A percentile compares a stretch with the other conserved stretches of the same genome.
Evolutionary conservation across 2,113 vertebrate genomes (phyloP).

Genomic region (Rhinopomastus cyanomelas): DNA sequence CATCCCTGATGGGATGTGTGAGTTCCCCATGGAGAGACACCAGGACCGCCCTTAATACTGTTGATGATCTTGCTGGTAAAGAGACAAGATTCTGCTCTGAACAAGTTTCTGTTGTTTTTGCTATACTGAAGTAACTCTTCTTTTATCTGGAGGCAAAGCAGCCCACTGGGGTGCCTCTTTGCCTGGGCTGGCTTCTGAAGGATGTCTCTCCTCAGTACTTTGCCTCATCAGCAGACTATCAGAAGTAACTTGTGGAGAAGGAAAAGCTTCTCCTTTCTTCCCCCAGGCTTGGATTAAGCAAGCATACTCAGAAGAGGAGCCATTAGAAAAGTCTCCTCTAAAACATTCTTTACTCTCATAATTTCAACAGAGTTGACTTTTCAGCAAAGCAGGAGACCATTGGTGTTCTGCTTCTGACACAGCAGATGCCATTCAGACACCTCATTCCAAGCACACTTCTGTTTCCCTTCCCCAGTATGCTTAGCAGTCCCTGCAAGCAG

Average conservation of each 20-base stretch:
- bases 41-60: not conserved
- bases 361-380: conserved; percentile 7
- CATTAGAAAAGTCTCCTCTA: not conserved
- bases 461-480: conserved; percentile 35
- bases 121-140: not conserved
- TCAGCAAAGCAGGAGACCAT: not conserved
- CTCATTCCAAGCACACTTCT: conserved; percentile 23
- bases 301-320: not conserved
- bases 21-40: not conserved
- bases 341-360: not conserved
- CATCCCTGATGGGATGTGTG: rapidly evolving
- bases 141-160: not conserved
- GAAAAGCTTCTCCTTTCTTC: not conserved
- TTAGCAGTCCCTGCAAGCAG: conserved; percentile 29
- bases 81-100: not conserved
- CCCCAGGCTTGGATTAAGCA: not conserved
- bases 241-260: conserved; percentile 42
- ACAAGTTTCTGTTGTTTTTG: not conserved
- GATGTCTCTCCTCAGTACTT: not conserved
- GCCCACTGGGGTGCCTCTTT: not conserved
- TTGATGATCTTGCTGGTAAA: not conserved
- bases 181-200: not conserved
- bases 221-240: not conserved
- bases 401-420: conserved; percentile 38
- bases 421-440: conserved; percentile 19